phyloP scores from a whole-genome alignment of 2,797 vertebrate genomes.

The Chaunax sp. region DNA sequence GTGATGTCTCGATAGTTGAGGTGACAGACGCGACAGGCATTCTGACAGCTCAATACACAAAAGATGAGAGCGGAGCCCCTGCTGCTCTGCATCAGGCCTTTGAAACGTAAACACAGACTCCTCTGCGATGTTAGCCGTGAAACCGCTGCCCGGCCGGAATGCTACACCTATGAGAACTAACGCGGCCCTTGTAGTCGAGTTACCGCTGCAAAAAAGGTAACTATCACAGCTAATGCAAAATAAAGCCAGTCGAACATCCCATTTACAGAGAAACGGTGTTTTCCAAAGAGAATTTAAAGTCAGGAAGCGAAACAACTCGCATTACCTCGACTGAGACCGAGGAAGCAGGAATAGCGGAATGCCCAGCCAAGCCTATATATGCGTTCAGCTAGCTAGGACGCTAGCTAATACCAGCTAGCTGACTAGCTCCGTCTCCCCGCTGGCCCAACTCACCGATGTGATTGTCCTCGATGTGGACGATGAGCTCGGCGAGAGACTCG shows the following conservation, averaged over 20 bases:
- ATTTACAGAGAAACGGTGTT: no score
- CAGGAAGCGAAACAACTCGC: not conserved
- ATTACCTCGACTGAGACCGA: slow-evolving; percentile 12
- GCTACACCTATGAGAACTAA: slow-evolving; percentile 68
- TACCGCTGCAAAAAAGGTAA: slow-evolving; percentile 46
- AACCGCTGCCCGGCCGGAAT: slow-evolving; percentile 68
- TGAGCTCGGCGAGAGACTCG: slow-evolving; percentile 94
- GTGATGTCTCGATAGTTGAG: not conserved
- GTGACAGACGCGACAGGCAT: slow-evolving; percentile 24
- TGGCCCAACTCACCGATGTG: slow-evolving; percentile 91
- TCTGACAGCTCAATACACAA: not conserved
- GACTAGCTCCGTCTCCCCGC: slow-evolving; percentile 64
- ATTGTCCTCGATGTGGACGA: slow-evolving; percentile 98
- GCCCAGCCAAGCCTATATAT: slow-evolving; percentile 33
- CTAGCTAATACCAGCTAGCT: slow-evolving; percentile 57
- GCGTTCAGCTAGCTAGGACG: slow-evolving; percentile 52
- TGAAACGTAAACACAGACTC: slow-evolving; percentile 44
- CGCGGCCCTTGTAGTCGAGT: slow-evolving; percentile 58
- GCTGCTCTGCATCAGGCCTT: slow-evolving; percentile 61
- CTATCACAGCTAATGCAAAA: not conserved
- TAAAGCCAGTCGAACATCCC: not conserved
- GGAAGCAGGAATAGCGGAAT: slow-evolving; percentile 71
- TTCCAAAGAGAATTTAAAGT: not conserved
- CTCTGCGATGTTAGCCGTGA: slow-evolving; percentile 50
- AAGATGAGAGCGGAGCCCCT: not conserved